Evolutionary conservation across 2,888 invertebrate genomes (phyloP).

Genomic region (Macroteleia sp.): DNA sequence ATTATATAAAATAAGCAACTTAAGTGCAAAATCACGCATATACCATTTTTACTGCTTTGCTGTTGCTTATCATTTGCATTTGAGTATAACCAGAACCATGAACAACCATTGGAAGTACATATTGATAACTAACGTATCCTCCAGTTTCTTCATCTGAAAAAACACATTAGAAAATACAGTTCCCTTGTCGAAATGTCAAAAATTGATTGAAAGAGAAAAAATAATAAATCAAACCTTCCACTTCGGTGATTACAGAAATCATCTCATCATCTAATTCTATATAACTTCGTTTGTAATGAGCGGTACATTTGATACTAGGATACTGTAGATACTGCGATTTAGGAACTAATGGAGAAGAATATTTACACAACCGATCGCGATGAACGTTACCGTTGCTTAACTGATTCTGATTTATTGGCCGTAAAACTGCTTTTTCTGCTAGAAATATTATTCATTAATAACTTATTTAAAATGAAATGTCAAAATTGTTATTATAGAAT

Average conservation of each 20-base stretch:
- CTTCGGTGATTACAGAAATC: slow-evolving; percentile 89
- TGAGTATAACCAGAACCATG: slow-evolving; percentile 88
- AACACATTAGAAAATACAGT: too few relatives aligned
- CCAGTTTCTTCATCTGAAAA: slow-evolving; percentile 88
- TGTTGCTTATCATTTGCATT: slow-evolving; percentile 87
- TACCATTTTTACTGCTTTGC: slow-evolving; percentile 85
- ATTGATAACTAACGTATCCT: slow-evolving; percentile 87
- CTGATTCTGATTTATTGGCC: slow-evolving; percentile 82
- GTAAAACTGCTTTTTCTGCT: slow-evolving; percentile 81
- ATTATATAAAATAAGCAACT: too few relatives aligned
- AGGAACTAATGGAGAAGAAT: slow-evolving; percentile 78
- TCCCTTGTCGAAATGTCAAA: too few relatives aligned
- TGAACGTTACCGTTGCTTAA: slow-evolving; percentile 74
- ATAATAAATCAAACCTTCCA: slow-evolving; percentile 87
- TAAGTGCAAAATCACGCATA: too few relatives aligned
- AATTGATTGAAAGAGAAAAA: too few relatives aligned
- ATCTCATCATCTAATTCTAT: slow-evolving; percentile 90
- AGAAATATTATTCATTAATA: too few relatives aligned
- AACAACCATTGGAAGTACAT: slow-evolving; percentile 89
- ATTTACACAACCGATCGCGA: slow-evolving; percentile 77
- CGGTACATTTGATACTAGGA: slow-evolving; percentile 86
- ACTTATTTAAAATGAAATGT: too few relatives aligned
- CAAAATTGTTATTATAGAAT: too few relatives aligned
- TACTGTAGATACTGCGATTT: slow-evolving; percentile 78
- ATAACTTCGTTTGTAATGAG: slow-evolving; percentile 88